A percentile compares a stretch with the other conserved stretches of the same genome.
These are phyloP conservation scores for Athripsodes cinereus DNA, from an alignment of 2,888 invertebrate species.

Conservation along the genomic window DNA sequence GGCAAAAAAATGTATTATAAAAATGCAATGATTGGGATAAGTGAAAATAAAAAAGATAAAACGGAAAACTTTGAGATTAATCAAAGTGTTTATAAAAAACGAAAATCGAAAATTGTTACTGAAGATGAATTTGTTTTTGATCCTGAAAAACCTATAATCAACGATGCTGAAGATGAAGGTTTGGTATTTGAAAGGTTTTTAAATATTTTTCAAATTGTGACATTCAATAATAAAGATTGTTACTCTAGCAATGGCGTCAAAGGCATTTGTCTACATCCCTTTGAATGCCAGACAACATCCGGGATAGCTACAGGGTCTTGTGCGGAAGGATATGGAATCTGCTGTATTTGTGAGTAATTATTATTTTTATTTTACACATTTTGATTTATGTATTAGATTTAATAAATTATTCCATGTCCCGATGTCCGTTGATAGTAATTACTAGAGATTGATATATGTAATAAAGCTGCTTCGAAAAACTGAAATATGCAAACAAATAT, in stretches of 20 bases:
- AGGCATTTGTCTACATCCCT: constrained; percentile 64
- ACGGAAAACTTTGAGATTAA: too few species aligned
- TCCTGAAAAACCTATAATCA: neutral
- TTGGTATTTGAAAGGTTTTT: constrained; percentile 40
- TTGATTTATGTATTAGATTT: too few species aligned
- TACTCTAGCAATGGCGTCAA: constrained; percentile 51
- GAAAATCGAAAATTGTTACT: neutral
- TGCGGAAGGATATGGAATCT: constrained; percentile 67
- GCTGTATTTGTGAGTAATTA: constrained; percentile 65
- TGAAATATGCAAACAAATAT: too few species aligned
- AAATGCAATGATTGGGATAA: too few species aligned
- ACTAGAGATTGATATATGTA: too few species aligned
- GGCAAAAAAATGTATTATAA: too few species aligned
- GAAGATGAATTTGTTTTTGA: neutral
- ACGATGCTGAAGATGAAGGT: neutral
- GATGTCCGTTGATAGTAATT: too few species aligned
- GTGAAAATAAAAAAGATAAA: too few species aligned
- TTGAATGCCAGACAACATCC: constrained; percentile 57
- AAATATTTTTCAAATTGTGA: constrained; percentile 64
- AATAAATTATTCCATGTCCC: too few species aligned
- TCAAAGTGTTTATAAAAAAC: neutral
- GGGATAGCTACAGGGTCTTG: constrained; percentile 60
- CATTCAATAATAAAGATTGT: constrained; percentile 63
- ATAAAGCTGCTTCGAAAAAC: too few species aligned
- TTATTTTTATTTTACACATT: too few species aligned